These are phyloP conservation scores for Steinernema carpocapsae DNA, from an alignment of 2,888 invertebrate genomes.

Conservation along the genomic window DNA sequence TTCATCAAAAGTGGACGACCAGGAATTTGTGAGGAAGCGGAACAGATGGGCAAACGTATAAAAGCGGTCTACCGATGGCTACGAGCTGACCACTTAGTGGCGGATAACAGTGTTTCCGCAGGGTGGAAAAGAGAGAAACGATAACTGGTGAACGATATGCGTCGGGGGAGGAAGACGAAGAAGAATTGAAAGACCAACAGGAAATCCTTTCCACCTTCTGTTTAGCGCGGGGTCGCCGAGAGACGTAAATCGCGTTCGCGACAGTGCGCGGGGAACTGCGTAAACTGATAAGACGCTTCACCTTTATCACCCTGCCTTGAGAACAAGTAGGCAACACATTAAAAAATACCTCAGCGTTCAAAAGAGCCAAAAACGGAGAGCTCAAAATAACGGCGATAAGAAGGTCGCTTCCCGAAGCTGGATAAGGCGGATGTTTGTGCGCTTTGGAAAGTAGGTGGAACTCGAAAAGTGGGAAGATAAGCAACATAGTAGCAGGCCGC, in stretches of 20 bases:
- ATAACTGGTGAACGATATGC: constrained; percentile 9
- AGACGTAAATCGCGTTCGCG: constrained; percentile 32
- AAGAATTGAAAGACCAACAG: constrained; percentile 33
- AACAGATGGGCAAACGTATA: neutral
- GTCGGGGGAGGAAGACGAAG: constrained; percentile 11
- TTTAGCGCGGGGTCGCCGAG: constrained; percentile 35
- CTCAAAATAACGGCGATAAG: constrained; percentile 3
- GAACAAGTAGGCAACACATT: neutral
- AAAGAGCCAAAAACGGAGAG: constrained; percentile 11
- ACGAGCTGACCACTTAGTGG: neutral
- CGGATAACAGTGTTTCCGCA: constrained; percentile 13
- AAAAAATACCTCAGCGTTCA: constrained; percentile 3
- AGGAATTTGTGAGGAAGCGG: neutral
- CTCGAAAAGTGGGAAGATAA: constrained; percentile 15
- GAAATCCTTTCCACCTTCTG: constrained; percentile 33
- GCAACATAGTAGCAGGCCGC: constrained; percentile 3
- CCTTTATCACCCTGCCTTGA: too few relatives aligned
- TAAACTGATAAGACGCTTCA: constrained; percentile 13
- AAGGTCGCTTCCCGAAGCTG: neutral
- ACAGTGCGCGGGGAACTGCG: constrained; percentile 1
- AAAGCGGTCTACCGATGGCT: neutral
- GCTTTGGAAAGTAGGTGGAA: constrained; percentile 13
- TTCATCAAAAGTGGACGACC: too few relatives aligned
- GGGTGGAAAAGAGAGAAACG: constrained; percentile 19
- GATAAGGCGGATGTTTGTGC: neutral